These are phyloP conservation scores for Lates japonicus DNA, from an alignment of 2,797 vertebrate species.

Conservation along the genomic window DNA sequence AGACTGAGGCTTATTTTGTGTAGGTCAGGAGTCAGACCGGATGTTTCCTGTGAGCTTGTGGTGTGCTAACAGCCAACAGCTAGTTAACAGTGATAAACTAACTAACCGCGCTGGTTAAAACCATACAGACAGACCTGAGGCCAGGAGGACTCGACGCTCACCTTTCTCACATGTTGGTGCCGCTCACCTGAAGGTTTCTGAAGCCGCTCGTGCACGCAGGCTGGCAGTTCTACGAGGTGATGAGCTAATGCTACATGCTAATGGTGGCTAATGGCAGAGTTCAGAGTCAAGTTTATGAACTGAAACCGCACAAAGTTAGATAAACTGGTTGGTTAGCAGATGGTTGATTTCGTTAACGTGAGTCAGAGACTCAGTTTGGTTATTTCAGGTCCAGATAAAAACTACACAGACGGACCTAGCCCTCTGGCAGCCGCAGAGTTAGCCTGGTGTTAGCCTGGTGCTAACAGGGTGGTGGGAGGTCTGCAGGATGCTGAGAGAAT, in stretches of 20 bases:
- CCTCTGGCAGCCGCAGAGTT: background rate
- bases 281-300: conserved; percentile 17
- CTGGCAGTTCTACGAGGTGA: conserved; percentile 87
- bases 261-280: conserved; percentile 32
- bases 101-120: accelerated
- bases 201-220: conserved; percentile 64
- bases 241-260: conserved; percentile 66
- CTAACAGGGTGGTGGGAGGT: background rate
- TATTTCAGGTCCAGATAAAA: background rate
- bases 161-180: conserved; percentile 40
- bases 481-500: background rate
- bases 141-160: background rate
- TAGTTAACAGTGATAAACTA: background rate
- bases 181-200: conserved; percentile 42
- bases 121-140: background rate
- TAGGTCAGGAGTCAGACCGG: conserved; percentile 21
- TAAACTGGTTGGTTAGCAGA: background rate
- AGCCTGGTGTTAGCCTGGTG: background rate
- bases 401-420: background rate
- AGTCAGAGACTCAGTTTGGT: no score
- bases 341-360: background rate
- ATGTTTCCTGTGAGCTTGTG: conserved; percentile 1
- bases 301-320: background rate
- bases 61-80: conserved; percentile 38
- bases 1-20: conserved; percentile 57